phyloP scores from a whole-genome alignment of 2,113 vertebrate species.

The Ceuthmochares aereus region DNA sequence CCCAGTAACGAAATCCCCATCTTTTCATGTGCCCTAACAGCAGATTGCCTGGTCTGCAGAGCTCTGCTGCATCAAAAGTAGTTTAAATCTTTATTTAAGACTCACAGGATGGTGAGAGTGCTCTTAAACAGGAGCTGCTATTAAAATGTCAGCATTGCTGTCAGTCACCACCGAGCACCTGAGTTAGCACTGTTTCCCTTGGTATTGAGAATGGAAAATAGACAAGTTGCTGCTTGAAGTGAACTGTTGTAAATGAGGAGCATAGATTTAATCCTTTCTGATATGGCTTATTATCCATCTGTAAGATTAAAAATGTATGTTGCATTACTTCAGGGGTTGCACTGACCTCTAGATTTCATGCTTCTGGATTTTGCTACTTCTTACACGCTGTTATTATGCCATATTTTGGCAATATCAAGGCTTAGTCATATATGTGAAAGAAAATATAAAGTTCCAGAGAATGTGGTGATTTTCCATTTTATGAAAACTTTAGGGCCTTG shows the following conservation, averaged over 20 bases:
- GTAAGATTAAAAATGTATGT: constrained; percentile 31
- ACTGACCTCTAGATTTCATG: constrained; percentile 43
- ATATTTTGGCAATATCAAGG: background rate
- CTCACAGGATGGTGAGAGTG: constrained; percentile 13
- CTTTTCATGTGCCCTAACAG: constrained; percentile 4
- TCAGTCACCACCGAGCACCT: constrained; percentile 17
- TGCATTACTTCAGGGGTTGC: constrained; percentile 22
- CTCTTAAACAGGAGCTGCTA: constrained; percentile 48
- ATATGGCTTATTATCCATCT: constrained; percentile 35
- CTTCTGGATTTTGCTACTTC: background rate
- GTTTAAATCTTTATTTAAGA: constrained; percentile 52
- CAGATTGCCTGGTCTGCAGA: constrained; percentile 17
- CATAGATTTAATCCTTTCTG: constrained; percentile 45
- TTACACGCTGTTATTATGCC: background rate
- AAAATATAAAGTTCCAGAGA: background rate
- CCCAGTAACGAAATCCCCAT: background rate
- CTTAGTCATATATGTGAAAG: background rate
- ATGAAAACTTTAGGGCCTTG: background rate
- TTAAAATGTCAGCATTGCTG: constrained; percentile 59
- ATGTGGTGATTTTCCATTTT: background rate
- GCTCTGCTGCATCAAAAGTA: constrained; percentile 31
- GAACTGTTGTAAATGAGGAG: constrained; percentile 30
- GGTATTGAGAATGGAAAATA: background rate
- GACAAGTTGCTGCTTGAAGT: background rate
- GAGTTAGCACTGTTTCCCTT: background rate